These are phyloP conservation scores for Phoxinus dragarum DNA, from an alignment of 2,797 vertebrate genomes.

Conservation along the genomic window DNA sequence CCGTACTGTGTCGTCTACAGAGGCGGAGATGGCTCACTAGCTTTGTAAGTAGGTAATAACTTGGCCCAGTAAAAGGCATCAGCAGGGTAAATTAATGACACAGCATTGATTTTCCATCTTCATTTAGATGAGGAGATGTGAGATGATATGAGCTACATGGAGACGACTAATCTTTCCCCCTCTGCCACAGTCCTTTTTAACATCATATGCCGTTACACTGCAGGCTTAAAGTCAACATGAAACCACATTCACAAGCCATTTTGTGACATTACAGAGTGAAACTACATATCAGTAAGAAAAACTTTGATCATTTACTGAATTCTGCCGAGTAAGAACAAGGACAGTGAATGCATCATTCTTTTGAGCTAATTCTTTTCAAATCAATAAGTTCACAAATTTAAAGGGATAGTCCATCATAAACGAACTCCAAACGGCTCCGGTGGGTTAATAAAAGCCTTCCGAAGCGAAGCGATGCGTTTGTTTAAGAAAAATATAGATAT, in stretches of 20 bases:
- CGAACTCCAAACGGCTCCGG: too few relatives aligned
- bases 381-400: neutral
- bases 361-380: neutral
- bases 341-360: neutral
- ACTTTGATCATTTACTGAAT: neutral
- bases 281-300: neutral
- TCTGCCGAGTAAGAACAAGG: neutral
- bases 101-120: constrained; percentile 80
- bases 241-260: neutral
- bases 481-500: too few relatives aligned
- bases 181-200: constrained; percentile 26
- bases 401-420: too few relatives aligned
- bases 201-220: constrained; percentile 1
- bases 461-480: too few relatives aligned
- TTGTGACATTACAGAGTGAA: neutral
- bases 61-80: constrained; percentile 82
- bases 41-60: constrained; percentile 83
- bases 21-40: constrained; percentile 70
- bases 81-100: constrained; percentile 76
- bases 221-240: neutral
- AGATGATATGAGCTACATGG: constrained; percentile 64
- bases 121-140: constrained; percentile 79
- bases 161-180: constrained; percentile 47
- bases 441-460: too few relatives aligned
- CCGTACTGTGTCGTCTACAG: constrained; percentile 31